These are phyloP conservation scores for Thoracochromis brauschi DNA, from an alignment of 2,113 vertebrate species.

Conservation along the genomic window DNA sequence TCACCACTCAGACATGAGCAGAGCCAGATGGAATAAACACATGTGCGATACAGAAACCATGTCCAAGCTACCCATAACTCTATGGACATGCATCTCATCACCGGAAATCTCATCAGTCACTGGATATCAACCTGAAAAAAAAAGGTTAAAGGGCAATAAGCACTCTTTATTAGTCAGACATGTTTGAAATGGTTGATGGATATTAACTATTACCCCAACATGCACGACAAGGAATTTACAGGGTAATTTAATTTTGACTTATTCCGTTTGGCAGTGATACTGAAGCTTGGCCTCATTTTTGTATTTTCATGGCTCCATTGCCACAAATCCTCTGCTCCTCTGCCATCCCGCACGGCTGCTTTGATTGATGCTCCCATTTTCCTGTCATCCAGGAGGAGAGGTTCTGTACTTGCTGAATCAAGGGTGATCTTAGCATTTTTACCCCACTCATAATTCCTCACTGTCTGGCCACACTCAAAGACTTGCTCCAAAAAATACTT, in stretches of 20 bases:
- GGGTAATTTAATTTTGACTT: not conserved
- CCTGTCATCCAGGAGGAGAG: not conserved
- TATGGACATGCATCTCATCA: not conserved
- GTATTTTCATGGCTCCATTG: not conserved
- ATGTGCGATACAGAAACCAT: not conserved
- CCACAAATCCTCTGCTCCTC: slow-evolving; percentile 18
- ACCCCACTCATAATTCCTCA: slow-evolving; percentile 28
- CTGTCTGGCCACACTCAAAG: not conserved
- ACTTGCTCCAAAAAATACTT: not conserved
- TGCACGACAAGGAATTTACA: not conserved
- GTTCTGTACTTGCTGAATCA: slow-evolving; percentile 38
- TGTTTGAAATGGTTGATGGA: not conserved
- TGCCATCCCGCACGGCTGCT: not conserved
- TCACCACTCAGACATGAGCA: slow-evolving; percentile 51
- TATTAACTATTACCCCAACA: not conserved
- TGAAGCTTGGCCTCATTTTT: not conserved
- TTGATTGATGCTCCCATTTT: slow-evolving; percentile 44
- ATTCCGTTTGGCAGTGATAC: not conserved
- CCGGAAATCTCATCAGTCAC: not conserved
- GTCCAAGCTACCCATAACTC: not conserved
- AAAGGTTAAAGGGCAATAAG: not conserved
- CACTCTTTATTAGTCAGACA: not conserved
- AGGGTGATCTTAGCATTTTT: slow-evolving; percentile 48
- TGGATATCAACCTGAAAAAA: not conserved
- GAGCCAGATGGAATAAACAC: slow-evolving; percentile 42